A percentile compares a stretch with the other conserved stretches of the same genome.
Conservation (phyloP, 2,113 vertebrate genomes). For the Microtus oregoni region DNA sequence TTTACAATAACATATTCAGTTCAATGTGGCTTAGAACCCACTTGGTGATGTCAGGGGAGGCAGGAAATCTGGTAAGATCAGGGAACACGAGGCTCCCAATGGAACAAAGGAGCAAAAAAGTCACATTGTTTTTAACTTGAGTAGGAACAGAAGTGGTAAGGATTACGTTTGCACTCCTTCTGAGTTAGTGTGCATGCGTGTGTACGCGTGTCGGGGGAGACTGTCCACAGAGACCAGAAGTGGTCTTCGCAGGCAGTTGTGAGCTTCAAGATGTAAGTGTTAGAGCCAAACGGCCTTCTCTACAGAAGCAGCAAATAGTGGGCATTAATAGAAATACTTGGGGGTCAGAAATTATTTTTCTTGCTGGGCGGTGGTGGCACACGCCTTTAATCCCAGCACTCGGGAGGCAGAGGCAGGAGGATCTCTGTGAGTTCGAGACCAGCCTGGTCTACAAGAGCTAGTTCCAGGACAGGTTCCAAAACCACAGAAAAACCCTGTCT, state of each 20-base stretch:
- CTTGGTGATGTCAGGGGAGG: background rate
- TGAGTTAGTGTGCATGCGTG: background rate
- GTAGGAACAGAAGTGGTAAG: background rate
- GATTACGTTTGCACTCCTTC: background rate
- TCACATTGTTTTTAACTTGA: background rate
- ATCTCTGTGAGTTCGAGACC: too few species aligned
- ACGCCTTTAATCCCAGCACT: too few species aligned
- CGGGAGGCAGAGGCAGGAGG: too few species aligned
- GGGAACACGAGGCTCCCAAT: background rate
- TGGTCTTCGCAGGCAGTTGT: too few species aligned
- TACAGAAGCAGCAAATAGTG: background rate
- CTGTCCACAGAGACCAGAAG: background rate
- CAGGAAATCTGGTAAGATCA: background rate
- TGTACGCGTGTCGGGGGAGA: fast-evolving
- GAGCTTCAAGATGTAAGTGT: background rate
- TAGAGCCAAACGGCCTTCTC: background rate
- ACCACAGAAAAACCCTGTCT: too few species aligned
- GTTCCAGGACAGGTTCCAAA: too few species aligned
- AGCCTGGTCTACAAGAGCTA: too few species aligned
- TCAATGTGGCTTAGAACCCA: background rate
- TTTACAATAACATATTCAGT: background rate
- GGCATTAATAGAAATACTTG: background rate
- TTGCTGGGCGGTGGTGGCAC: background rate
- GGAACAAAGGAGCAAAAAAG: background rate
- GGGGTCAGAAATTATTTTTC: background rate